Evolutionary conservation across 2,113 vertebrate species (phyloP).

Genomic region (Osmerus eperlanus): DNA sequence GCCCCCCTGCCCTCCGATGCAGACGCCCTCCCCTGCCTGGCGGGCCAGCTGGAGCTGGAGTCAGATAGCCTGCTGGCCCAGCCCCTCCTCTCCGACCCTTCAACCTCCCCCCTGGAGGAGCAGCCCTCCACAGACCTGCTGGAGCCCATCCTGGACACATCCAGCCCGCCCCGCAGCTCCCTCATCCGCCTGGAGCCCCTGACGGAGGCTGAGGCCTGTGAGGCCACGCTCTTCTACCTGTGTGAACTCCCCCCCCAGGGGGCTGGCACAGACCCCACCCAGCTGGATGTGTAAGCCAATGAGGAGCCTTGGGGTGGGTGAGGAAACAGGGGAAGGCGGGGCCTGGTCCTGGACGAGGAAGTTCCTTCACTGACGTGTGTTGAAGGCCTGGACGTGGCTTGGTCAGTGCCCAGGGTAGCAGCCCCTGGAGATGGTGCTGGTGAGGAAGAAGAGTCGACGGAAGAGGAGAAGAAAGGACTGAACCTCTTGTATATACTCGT

Average conservation of each 20-base stretch:
- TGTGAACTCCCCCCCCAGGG: slow-evolving; percentile 82
- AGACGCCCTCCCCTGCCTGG: neutral
- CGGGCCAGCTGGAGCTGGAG: neutral
- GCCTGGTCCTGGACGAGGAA: neutral
- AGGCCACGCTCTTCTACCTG: slow-evolving; percentile 90
- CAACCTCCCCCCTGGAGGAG: slow-evolving; percentile 6
- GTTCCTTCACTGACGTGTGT: neutral
- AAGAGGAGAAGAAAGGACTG: slow-evolving; percentile 13
- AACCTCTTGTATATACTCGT: slow-evolving; percentile 73
- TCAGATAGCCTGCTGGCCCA: slow-evolving; percentile 6
- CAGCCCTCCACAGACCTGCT: slow-evolving; percentile 77
- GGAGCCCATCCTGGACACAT: slow-evolving; percentile 70
- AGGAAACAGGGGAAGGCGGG: neutral
- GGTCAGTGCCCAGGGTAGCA: neutral
- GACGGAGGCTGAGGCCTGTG: slow-evolving; percentile 88
- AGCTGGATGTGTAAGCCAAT: slow-evolving; percentile 60
- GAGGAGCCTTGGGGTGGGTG: too few relatives aligned
- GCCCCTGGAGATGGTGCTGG: neutral
- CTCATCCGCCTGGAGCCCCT: slow-evolving; percentile 89
- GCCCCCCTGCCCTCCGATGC: slow-evolving; percentile 50
- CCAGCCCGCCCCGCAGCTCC: slow-evolving; percentile 75
- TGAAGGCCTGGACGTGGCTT: too few relatives aligned
- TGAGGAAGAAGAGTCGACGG: neutral
- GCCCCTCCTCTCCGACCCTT: slow-evolving; percentile 40
- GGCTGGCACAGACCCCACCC: slow-evolving; percentile 70